Evolutionary conservation across 2,888 invertebrate species (phyloP), one percentile per base, ranked within the genome.

Genomic region (Syrista parreyssii): DNA sequence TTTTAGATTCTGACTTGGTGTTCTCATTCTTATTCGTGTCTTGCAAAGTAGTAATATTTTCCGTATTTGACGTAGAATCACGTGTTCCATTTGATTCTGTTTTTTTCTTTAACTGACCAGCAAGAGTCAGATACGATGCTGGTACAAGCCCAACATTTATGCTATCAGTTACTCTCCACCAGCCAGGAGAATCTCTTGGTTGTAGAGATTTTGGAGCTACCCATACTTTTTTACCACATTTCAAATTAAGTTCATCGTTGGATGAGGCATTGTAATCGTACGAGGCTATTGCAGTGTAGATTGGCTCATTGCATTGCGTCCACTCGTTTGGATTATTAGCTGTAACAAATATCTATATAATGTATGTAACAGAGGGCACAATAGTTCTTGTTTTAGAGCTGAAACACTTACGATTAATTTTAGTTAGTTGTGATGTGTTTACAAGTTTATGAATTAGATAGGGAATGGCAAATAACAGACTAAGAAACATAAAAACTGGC

Each of bases 401-500:
- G n/a, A 32, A 77, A 69, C 76, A 73, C 76, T 76, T 86, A 91
- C 91, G 86, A 84, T 88, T 85, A 30, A 83, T 55, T 75, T 78
- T 82, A 36, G 79, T 76, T 78, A 85, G 84, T 40, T 83, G 85
- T 32, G 86, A 83, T 76, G 82, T 89, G 68, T 71, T 87, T 9
- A 88, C 78, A 77, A 91, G 84, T 84, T 88, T 90, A 76, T 90
- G 89, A 74, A 91, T 87, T 77, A 99, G 93, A 93, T 98, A 99
- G 0, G 99, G 99, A 12, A 97, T 98, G 0, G 97, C 97, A 76
- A 98, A 94, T 74, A 98, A 95, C 77, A 98, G 94, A 4, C 96
- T 96, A 86, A 98, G 94, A 92, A 99, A 98, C 85, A 98, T 93
- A 4, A 98, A 89, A 15, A 98, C 95, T 0, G 98, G 97, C 98